Base-by-base conservation (phyloP, 2,888 invertebrate genomes). In the Boloria selene region DNA sequence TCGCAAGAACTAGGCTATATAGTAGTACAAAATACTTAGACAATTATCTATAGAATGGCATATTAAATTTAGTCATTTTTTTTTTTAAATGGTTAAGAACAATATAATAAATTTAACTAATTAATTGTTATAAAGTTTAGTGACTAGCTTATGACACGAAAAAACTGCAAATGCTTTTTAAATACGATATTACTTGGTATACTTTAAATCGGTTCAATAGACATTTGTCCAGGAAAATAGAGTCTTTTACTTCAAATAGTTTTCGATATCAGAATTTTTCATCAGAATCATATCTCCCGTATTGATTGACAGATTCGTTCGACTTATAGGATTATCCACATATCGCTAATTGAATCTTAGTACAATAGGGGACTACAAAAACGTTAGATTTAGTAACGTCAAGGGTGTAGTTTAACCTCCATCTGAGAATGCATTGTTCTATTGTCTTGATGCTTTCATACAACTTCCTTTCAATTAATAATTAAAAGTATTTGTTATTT, bases 331-430 rank as follows among this genome's bases (percentile, higher is more conserved):
- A 85, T 90, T 82, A 90, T 82, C 81, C 78, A 60, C 67, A 73
- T 88, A 90, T 90, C 90, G 80, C 73, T 85, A 87, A 89, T 90
- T 72, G 83, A 86, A 90, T 90, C 89, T 82, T 68, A 72, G 75
- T 71, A 73, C 73, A 73, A 78, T 75, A 78, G 79, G 79, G 78
- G 75, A 73, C 69, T 65, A 70, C 71, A 68, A 72, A 67, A 71
- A 76, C 73, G 70, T 71, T 52, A 54, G 59, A 69, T 69, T 70
- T 73, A 47, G 52, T 49, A 58, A 54, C 58, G 44, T 63, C 49
- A 47, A 38, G 22, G n/a, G 54, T 54, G 58, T 31, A 38, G 16
- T 26, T 55, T 54, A 62, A 59, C 58, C 49, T 59, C 58, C 45
- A 18, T 56, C 55, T 44, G 45, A 13, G 56, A 44, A 26, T 59